phyloP scores from a whole-genome alignment of 2,888 invertebrate genomes.

The Fabriciana adippe region DNA sequence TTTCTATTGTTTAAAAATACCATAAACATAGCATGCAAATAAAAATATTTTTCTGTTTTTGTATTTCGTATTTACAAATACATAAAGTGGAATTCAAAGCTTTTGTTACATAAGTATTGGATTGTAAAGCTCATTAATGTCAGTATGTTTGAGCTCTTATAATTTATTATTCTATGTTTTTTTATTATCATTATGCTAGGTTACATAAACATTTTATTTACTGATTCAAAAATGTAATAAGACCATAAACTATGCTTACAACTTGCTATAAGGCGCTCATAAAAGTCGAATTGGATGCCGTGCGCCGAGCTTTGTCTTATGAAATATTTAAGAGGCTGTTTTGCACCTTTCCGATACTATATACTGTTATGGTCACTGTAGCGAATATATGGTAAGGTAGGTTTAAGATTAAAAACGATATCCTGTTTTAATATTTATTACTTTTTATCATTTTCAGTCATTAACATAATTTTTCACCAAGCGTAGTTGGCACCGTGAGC shows the following conservation, averaged over 20 bases:
- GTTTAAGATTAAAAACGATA: constrained; percentile 41
- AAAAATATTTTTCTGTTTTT: background rate
- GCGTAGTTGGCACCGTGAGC: constrained; percentile 85
- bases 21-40: too few species aligned
- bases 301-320: constrained; percentile 26
- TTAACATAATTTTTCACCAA: constrained; percentile 73
- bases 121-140: constrained; percentile 9
- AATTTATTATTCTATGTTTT: constrained; percentile 8
- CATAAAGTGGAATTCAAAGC: constrained; percentile 11
- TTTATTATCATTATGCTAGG: background rate
- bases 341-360: constrained; percentile 17
- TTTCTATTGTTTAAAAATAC: too few species aligned
- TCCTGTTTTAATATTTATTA: constrained; percentile 18
- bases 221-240: constrained; percentile 18
- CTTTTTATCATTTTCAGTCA: constrained; percentile 17
- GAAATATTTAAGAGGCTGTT: constrained; percentile 31
- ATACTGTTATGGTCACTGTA: constrained; percentile 12
- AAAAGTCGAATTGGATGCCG: constrained; percentile 30
- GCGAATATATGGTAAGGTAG: background rate
- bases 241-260: constrained; percentile 15
- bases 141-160: constrained; percentile 6
- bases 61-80: constrained; percentile 5
- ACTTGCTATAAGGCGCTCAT: constrained; percentile 19
- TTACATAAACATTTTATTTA: constrained; percentile 1
- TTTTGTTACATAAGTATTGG: constrained; percentile 10